A percentile compares a stretch with the other conserved stretches of the same genome.
phyloP scores from a whole-genome alignment of 1,140 invertebrate genomes.

The Platorchestia sp. region DNA sequence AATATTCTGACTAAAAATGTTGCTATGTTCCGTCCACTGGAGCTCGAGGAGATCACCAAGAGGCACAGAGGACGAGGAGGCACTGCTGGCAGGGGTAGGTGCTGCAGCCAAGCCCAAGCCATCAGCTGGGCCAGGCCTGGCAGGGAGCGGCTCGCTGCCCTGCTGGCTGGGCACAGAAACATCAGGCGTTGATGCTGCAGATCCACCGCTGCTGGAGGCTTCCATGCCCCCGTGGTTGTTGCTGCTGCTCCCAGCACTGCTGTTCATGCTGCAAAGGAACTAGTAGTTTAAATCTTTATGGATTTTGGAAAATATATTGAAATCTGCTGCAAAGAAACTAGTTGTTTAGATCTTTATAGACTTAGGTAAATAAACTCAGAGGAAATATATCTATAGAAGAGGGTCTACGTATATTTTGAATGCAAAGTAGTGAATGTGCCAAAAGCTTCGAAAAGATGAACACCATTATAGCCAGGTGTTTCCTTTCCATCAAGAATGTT shows the following conservation, averaged over 20 bases:
- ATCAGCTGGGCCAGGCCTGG: background rate
- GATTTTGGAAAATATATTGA: too few species aligned
- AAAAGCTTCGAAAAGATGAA: too few species aligned
- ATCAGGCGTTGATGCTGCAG: background rate
- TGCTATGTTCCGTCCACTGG: conserved; percentile 64
- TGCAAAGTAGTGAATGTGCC: too few species aligned
- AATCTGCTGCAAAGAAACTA: background rate
- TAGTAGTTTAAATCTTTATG: background rate
- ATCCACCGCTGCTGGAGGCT: background rate
- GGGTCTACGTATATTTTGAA: too few species aligned
- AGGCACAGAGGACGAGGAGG: conserved; percentile 10
- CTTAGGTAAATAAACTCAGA: too few species aligned
- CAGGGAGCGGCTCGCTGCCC: background rate
- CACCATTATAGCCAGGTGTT: too few species aligned
- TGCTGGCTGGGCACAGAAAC: background rate
- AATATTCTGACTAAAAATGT: conserved; percentile 64
- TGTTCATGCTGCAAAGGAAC: background rate
- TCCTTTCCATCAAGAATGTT: background rate
- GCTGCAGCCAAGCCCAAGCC: background rate
- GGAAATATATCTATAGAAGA: too few species aligned
- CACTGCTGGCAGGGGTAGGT: background rate
- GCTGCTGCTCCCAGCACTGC: background rate
- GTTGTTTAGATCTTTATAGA: background rate
- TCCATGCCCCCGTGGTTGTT: background rate
- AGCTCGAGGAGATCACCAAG: conserved; percentile 62